Evolutionary conservation across 2,888 invertebrate species (phyloP), one percentile per base, ranked within the genome.

Genomic region (Pachydiplax longipennis): DNA sequence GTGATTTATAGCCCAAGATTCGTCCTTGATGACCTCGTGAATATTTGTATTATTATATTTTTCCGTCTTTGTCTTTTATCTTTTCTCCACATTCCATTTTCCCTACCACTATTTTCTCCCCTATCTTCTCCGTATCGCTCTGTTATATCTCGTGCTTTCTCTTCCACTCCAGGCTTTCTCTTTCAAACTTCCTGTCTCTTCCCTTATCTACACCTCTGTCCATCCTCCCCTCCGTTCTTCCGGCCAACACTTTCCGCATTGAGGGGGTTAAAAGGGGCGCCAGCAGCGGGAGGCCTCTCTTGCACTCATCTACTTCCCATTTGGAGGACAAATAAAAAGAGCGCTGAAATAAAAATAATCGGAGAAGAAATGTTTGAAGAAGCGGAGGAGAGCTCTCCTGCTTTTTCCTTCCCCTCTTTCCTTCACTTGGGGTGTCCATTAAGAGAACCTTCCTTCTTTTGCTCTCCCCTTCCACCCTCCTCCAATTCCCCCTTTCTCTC

Each of bases 301-400:
- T 22, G 35, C 83, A 58, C 83, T 65, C 87, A 87, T 87, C 87
- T 87, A 87, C 87, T 87, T 87, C 61, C 87, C 87, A 87, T 87
- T 87, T 87, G 61, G 87, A 83, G 35, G 35, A 87, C 61, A 61
- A 35, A 37, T 31, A 65, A 87, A 87, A 65, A 65, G 18, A 87
- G 61, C 8, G 37, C 31, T 15, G 44, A 58, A 58, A 58, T 83
- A 35, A 83, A 87, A 61, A 87, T 87, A 87, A 87, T 87, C 87
- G 87, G 87, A 65, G 87, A 65, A 37, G 87, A 87, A 87, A 87
- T 87, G 87, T 87, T 87, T 87, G 87, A 87, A 87, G 87, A 87
- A 61, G 87, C 31, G 83, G 53, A 83, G 53, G 83, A 31, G 83
- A 53, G 83, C 83, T 48, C 83, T 65, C 40, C n/a, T 31, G 31